Evolutionary conservation across 2,113 vertebrate species (phyloP), one percentile per base, ranked within the genome.

Genomic region (Oreochromis tanganicae): DNA sequence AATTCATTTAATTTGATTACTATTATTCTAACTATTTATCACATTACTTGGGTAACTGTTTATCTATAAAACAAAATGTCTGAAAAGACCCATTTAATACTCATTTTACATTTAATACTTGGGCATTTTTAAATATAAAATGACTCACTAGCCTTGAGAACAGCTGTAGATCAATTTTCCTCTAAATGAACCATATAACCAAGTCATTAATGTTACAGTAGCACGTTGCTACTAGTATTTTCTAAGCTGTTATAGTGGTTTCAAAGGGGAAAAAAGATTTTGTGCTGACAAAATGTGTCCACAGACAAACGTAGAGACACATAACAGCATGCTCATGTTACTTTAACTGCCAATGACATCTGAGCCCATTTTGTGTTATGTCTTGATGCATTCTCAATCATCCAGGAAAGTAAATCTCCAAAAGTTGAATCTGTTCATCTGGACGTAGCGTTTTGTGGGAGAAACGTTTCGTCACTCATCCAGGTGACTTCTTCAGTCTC

Each of bases 241-340:
- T 71, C 38, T 1, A 71, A 21, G 38, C 38, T 46, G 13, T 46
- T 16, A 71, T 43, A 43, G 38, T 43, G 66, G 66, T 46, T 71
- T 71, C 66, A 41, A 71, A 63, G 3, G 16, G 36, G 3, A 71
- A 16, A 61, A 71, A 46, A 46, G 7, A 24, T 27, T 46, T 19
- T 34, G 59, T 19, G 29, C 5, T 63, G 3, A 63, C 59, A 63
- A 63, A 73, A 46, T 73, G 68, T 46, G 21, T 46, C 21, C n/a
- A 71, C 38, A 71, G 66, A 46, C n/a, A 73, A 24, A 27, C 5
- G 0, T 4, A 63, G 59, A 63, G 59, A 46, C 21, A 73, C 14
- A 63, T 0, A 7, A 43, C 9, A 48, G 24, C 21, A 48, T 0
- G 68, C 0, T 16, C 21, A 9, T 10, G 13, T 46, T 6, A 43